These are phyloP conservation scores for Chionis minor DNA, from an alignment of 2,113 vertebrate genomes.

Conservation along the genomic window DNA sequence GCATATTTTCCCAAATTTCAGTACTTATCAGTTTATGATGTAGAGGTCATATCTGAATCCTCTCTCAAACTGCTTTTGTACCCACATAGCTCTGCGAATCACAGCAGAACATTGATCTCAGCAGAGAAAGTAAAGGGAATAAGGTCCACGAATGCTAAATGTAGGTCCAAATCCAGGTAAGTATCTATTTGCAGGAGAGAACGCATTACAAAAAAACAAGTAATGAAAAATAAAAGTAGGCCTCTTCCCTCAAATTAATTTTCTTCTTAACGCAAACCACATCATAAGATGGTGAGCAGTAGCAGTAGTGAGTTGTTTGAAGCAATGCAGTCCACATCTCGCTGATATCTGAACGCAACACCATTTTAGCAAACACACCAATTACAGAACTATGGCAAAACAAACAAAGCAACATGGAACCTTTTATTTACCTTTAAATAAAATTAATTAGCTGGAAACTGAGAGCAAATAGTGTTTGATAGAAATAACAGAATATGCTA, in stretches of 20 bases:
- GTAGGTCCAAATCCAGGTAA: not conserved
- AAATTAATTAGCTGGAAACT: not conserved
- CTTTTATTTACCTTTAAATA: not conserved
- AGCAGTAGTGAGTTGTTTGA: not conserved
- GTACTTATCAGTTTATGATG: not conserved
- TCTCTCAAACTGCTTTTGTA: not conserved
- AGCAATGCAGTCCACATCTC: not conserved
- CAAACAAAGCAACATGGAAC: not conserved
- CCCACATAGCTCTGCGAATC: not conserved
- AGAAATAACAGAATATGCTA: not conserved
- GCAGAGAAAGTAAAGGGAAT: not conserved
- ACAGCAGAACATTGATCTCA: not conserved
- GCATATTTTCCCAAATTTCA: not conserved
- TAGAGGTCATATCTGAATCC: not conserved
- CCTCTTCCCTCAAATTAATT: not conserved
- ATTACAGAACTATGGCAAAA: not conserved
- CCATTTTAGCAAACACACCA: not conserved
- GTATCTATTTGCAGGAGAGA: not conserved
- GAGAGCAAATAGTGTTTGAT: not conserved
- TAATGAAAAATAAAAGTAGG: not conserved
- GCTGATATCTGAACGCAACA: not conserved
- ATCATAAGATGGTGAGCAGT: not conserved
- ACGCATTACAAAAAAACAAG: not conserved
- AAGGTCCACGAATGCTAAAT: not conserved
- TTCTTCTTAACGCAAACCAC: not conserved